Base-by-base conservation (phyloP, 1,140 invertebrate species). In the Halesus radiatus region DNA sequence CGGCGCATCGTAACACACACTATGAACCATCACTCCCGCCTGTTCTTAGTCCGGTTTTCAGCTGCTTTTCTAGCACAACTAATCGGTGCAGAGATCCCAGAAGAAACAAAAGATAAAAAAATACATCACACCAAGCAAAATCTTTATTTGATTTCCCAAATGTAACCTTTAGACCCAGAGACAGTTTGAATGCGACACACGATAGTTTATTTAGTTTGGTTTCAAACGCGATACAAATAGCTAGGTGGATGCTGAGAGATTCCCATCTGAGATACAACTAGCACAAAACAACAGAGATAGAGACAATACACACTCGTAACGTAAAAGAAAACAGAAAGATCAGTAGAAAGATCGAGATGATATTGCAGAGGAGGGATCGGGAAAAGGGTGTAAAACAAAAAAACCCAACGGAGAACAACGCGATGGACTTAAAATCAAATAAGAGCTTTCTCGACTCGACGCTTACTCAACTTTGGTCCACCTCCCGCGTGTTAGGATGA, bases 21-120 rank as follows among this genome's bases (percentile, higher is more conserved):
- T 18, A 45, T 50, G 58, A 77, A 50, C 45, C 62, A 50, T 23
- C 64, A 72, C 62, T 53, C 70, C 53, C 66, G 54, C 78, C 52
- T 52, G 23, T 15, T 77, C n/a, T 26, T 23, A 54, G 76, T 78
- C 72, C 54, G 78, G 60, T 76, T 76, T 79, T 79, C 20, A 83
- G 82, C 82, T 81, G 82, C 79, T 83, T 83, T 83, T 83, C 82
- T 83, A 83, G 82, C 82, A 83, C 82, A 74, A 83, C 20, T 64
- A 53, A 62, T 78, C 76, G 76, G 76, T 68, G 76, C 76, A 76
- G 68, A 78, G 72, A 74, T 78, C 78, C 73, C 62, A 74, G 76
- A 68, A 79, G 62, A 76, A 64, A 76, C 37, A 75, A 54, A 37
- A 79, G 50, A 58, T 8, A 7, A 52, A 72, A 29, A 77, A 10